Percentiles rank a stretch among this genome's conserved stretches.
Conservation (phyloP, 2,797 vertebrate genomes). For the Erithacus rubecula region DNA sequence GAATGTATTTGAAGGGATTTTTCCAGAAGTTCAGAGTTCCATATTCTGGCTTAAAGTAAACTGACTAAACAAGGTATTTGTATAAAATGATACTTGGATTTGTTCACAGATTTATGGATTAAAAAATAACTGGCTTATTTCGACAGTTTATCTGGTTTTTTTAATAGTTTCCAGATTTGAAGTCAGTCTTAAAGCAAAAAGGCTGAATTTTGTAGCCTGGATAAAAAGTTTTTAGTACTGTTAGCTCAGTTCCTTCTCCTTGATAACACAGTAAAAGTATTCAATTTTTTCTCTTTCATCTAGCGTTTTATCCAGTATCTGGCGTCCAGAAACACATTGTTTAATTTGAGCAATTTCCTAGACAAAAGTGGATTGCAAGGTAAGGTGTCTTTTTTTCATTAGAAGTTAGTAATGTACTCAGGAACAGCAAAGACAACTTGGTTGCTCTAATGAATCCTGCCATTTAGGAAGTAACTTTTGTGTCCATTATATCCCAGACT, state of each 20-base stretch:
- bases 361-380: slow-evolving; percentile 99
- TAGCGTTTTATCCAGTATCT: slow-evolving; percentile 99
- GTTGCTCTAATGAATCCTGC: background rate
- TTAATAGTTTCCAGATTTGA: background rate
- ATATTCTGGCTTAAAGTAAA: background rate
- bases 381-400: slow-evolving; percentile 59
- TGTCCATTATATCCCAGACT: background rate
- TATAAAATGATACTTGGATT: background rate
- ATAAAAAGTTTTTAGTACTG: background rate
- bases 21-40: background rate
- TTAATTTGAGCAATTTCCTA: slow-evolving; percentile 99
- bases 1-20: background rate
- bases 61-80: background rate
- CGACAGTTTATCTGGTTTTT: background rate
- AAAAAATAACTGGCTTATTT: background rate
- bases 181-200: background rate
- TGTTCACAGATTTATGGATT: background rate
- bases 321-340: slow-evolving; percentile 99
- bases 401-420: background rate
- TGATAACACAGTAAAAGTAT: background rate
- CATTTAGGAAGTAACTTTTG: background rate
- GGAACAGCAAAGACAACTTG: background rate
- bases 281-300: slow-evolving; percentile 35
- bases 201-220: background rate
- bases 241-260: background rate